Conservation (phyloP, 1,140 invertebrate species). For the Tetragnatha versicolor region DNA sequence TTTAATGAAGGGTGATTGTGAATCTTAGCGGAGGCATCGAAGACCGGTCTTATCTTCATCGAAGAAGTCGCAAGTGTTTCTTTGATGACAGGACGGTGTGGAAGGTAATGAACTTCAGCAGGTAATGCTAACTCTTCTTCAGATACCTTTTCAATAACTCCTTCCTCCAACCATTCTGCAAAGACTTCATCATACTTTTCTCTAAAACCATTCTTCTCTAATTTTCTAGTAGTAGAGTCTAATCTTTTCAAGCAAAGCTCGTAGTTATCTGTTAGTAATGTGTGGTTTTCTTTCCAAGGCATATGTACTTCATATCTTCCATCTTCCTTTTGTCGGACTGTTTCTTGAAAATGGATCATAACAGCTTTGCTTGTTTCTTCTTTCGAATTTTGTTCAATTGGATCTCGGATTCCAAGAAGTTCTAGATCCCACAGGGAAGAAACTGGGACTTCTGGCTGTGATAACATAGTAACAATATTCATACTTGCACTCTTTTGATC, state of each 20-base stretch:
- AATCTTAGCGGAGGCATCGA: too few species aligned
- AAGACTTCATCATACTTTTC: neutral
- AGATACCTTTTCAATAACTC: neutral
- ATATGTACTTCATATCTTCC: constrained; percentile 10
- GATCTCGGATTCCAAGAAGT: constrained; percentile 10
- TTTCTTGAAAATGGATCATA: constrained; percentile 22
- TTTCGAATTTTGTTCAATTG: neutral
- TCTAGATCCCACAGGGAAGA: constrained; percentile 12
- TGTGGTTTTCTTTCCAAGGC: constrained; percentile 5
- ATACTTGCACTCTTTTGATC: neutral
- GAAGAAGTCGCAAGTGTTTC: neutral
- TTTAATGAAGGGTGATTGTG: neutral
- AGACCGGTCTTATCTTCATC: constrained; percentile 22
- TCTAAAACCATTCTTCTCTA: constrained; percentile 8
- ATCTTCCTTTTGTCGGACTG: neutral
- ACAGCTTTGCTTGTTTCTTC: neutral
- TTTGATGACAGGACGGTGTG: neutral
- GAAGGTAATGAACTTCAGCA: neutral
- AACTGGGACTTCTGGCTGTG: neutral
- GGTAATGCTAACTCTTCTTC: neutral
- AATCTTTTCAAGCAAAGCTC: constrained; percentile 1
- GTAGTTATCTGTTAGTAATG: neutral
- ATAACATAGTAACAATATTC: constrained; percentile 4
- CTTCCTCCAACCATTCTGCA: neutral
- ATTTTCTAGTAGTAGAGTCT: neutral